phyloP scores from a whole-genome alignment of 2,113 vertebrate genomes.

The Jacana jacana region DNA sequence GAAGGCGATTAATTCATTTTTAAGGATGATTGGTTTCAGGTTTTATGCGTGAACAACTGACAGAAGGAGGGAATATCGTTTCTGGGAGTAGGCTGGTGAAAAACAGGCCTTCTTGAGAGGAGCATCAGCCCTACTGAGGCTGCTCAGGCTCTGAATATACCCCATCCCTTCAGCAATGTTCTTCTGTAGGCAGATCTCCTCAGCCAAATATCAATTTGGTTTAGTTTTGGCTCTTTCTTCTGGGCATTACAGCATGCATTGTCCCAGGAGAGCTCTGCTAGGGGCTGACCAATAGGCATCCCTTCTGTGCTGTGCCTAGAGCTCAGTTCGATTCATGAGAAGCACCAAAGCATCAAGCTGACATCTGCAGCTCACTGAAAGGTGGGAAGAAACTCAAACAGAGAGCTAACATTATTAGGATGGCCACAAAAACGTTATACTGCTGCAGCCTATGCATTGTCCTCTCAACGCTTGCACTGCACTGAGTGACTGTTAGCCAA shows the following conservation, averaged over 20 bases:
- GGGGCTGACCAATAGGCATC: neutral
- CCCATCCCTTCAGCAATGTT: fast-evolving
- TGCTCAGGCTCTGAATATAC: neutral
- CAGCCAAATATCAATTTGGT: neutral
- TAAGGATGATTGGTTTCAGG: neutral
- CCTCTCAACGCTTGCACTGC: neutral
- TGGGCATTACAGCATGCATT: fast-evolving
- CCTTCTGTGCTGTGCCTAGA: neutral
- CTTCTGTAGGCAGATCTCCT: neutral
- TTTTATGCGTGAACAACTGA: neutral
- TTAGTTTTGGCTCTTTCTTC: neutral
- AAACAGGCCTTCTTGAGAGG: neutral
- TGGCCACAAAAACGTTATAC: neutral
- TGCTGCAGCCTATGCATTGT: neutral
- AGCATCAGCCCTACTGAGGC: neutral
- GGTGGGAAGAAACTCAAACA: neutral
- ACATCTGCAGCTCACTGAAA: neutral
- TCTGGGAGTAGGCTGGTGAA: neutral
- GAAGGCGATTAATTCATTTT: neutral
- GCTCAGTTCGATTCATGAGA: neutral
- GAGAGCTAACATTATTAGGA: neutral
- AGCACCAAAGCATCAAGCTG: neutral
- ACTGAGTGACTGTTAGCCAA: neutral
- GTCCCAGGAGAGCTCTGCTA: neutral
- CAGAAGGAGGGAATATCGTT: neutral